phyloP scores from a whole-genome alignment of 2,888 invertebrate genomes.

The Drosophila leonis region DNA sequence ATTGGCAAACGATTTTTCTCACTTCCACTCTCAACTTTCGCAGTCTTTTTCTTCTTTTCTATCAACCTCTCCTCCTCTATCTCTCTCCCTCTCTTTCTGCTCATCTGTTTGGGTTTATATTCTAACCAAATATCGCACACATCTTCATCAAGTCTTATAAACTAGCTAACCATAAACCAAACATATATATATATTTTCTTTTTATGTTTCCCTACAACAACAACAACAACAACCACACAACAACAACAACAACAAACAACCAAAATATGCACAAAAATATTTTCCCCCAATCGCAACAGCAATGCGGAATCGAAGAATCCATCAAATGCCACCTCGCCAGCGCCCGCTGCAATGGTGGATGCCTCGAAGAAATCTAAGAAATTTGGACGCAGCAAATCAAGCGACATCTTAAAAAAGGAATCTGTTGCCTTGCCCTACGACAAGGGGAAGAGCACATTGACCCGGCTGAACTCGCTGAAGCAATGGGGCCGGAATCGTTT shows the following conservation, averaged over 20 bases:
- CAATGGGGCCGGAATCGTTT: constrained; percentile 94
- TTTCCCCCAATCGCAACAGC: constrained; percentile 50
- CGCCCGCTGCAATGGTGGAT: constrained; percentile 44
- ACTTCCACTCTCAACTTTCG: constrained; percentile 9
- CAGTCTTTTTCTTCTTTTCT: constrained; percentile 2
- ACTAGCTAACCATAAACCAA: constrained; percentile 75
- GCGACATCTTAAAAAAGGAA: constrained; percentile 90
- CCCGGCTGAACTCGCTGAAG: constrained; percentile 91
- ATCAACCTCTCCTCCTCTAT: constrained; percentile 17
- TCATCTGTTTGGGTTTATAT: background rate
- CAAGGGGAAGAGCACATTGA: constrained; percentile 86
- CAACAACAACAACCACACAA: constrained; percentile 36
- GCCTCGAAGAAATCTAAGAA: constrained; percentile 71
- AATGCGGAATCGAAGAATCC: constrained; percentile 64
- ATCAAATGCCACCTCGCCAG: constrained; percentile 63
- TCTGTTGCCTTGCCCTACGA: constrained; percentile 85
- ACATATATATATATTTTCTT: constrained; percentile 73
- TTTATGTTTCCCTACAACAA: constrained; percentile 57
- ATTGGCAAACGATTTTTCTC: constrained; percentile 55
- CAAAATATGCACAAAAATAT: constrained; percentile 32
- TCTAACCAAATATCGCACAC: constrained; percentile 35
- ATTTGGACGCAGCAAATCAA: constrained; percentile 90
- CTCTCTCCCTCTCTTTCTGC: constrained; percentile 15
- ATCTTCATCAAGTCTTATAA: constrained; percentile 57
- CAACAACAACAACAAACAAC: constrained; percentile 30